Evolutionary conservation across 2,888 invertebrate species (phyloP), one percentile per base, ranked within the genome.

Genomic region (Leptothorax acervorum): DNA sequence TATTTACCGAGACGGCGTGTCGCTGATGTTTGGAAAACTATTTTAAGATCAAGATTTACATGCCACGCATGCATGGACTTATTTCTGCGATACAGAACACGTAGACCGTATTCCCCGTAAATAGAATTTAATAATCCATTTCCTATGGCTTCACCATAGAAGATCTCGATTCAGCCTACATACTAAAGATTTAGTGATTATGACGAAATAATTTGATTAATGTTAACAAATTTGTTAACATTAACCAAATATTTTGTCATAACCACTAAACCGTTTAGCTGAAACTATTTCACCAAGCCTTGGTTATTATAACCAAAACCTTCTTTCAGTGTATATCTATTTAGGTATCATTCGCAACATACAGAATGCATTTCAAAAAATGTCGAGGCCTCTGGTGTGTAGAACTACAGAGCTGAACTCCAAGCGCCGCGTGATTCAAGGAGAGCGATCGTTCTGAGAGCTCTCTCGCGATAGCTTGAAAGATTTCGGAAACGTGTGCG

Each of bases 401-500:
- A 48, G 5, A 35, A 35, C 18, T 5, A 15, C 6, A 15, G 6
- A 28, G 12, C 11, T 57, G 15, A 57, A 57, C 12, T 57, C 3
- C 28, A 15, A 57, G 6, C 5, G 28, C 18, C 53, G n/a, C n/a
- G n/a, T 53, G n/a, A n/a, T 23, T 55, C 23, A 1, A 60, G 31
- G 18, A 31, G 60, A 18, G 42, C 23, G 65, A 42, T 23, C 3
- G 39, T n/a, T 18, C 9, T 1, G 63, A 39, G 8, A 65, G 39
- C 68, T 9, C 18, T 23, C 12, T 60, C 2, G 18, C 60, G 23
- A 23, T 12, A 15, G 23, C 18, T 60, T 42, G 35, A 2, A 2
- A 28, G 60, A 83, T 81, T 88, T 88, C 78, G 81, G 68, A 84
- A 82, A 45, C 51, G 63, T 23, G 51, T 15, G 23, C 55, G n/a